Evolutionary conservation across 2,113 vertebrate genomes (phyloP), one percentile per base, ranked within the genome.

Genomic region (Silurus meridionalis): DNA sequence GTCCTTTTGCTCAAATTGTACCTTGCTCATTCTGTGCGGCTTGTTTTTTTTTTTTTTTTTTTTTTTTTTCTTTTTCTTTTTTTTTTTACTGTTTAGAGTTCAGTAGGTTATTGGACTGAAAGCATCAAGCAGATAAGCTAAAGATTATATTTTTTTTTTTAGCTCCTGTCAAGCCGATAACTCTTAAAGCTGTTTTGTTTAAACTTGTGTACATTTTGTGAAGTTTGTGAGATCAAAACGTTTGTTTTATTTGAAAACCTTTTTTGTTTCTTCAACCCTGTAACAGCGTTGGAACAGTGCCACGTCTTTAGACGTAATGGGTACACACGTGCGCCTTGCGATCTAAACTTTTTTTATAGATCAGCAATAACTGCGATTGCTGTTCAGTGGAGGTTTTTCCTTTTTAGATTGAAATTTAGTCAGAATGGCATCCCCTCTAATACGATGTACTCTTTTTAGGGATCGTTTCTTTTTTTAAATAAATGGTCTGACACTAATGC

Each of bases 381-480:
- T 82, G 79, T 58, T 79, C n/a, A 83, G 52, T 67, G 75, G 19
- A 37, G 66, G 8, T 23, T 53, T 85, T 80, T 80, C 61, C 19
- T 57, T 83, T 37, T 83, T 78, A 83, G 28, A 63, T 8, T 91
- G 48, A 83, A 90, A 57, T 85, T 63, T 69, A 86, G 84, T 89
- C 74, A 85, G 55, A 90, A 92, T 93, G 90, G 93, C 89, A 92
- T 89, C 57, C 83, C 81, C 60, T 91, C 88, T 66, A 72, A 90
- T 91, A 91, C 90, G 90, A 60, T 87, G 91, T 89, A 89, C 57
- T 83, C 85, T 83, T 84, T 37, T 82, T 82, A 84, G 91, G 85
- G 83, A 88, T 23, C 88, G 83, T 87, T 85, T 87, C 85, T 93
- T 93, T 94, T 95, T 94, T 95, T 93, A 92, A 89, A 93, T 94